Conservation (phyloP, 2,113 vertebrate species). For the Candoia aspera region DNA sequence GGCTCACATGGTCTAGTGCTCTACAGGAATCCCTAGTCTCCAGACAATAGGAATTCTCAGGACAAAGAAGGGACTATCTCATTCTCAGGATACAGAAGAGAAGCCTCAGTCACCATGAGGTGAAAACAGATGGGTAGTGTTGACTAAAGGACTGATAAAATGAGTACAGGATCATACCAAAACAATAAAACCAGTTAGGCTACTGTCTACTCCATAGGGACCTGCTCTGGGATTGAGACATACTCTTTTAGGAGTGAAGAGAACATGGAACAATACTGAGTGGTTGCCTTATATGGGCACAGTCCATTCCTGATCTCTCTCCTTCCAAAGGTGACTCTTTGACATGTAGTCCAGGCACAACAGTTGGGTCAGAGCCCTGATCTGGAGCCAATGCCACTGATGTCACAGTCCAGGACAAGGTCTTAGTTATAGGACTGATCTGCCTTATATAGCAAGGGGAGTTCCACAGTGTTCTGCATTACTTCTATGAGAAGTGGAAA, state of each 20-base stretch:
- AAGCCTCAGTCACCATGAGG: neutral
- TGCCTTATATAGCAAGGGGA: neutral
- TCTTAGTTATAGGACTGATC: neutral
- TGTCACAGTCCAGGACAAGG: neutral
- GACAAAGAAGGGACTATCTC: too few relatives aligned
- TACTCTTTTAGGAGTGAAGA: neutral
- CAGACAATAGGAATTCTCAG: too few relatives aligned
- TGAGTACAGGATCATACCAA: neutral
- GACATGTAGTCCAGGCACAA: neutral
- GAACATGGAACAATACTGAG: neutral
- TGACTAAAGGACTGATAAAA: neutral
- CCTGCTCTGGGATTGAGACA: neutral
- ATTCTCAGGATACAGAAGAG: too few relatives aligned
- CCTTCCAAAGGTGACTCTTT: neutral
- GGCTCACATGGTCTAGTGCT: too few relatives aligned
- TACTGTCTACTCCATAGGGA: neutral
- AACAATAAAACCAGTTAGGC: neutral
- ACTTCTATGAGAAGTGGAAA: neutral
- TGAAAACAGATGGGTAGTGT: too few relatives aligned
- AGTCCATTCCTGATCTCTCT: neutral
- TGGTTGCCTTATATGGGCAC: neutral
- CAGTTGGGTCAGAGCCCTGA: neutral
- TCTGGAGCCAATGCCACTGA: neutral
- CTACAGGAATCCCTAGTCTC: too few relatives aligned
- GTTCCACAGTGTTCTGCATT: neutral